Conservation (phyloP, 1,140 invertebrate genomes). For the Hycleus phaleratus region DNA sequence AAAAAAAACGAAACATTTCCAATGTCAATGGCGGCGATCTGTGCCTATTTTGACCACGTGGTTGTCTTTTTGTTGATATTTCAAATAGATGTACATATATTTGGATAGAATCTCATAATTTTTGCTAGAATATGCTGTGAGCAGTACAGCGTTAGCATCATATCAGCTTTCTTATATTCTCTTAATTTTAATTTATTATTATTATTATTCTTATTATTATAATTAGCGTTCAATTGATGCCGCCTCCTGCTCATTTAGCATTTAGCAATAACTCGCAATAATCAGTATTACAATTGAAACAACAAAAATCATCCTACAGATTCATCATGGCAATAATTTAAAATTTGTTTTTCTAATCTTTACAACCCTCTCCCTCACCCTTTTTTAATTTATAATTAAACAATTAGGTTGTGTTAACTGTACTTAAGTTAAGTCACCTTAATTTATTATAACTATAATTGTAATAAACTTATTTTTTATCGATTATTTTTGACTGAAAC, state of each 20-base stretch:
- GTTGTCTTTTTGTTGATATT: conserved; percentile 17
- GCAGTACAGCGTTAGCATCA: conserved; percentile 17
- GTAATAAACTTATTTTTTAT: not conserved
- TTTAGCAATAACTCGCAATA: conserved; percentile 44
- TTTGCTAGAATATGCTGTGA: conserved; percentile 23
- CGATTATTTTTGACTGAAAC: conserved; percentile 20
- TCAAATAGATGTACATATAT: conserved; percentile 12
- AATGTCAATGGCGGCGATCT: conserved; percentile 30
- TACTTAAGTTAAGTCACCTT: conserved; percentile 25
- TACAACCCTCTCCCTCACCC: not conserved
- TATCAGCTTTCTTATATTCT: conserved; percentile 7
- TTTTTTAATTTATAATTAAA: not conserved
- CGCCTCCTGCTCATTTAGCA: conserved; percentile 33
- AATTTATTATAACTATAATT: conserved; percentile 12
- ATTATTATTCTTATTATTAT: not conserved
- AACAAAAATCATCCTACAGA: conserved; percentile 1
- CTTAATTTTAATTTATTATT: not conserved
- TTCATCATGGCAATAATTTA: conserved; percentile 29
- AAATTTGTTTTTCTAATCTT: conserved; percentile 2
- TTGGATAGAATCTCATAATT: conserved; percentile 15
- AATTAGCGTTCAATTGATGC: conserved; percentile 10
- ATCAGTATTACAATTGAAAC: conserved; percentile 37
- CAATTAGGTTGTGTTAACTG: conserved; percentile 28
- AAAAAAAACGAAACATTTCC: conserved; percentile 24
- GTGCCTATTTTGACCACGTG: conserved; percentile 30